Conservation (phyloP, 2,797 vertebrate species). For the Ammospiza maritima region DNA sequence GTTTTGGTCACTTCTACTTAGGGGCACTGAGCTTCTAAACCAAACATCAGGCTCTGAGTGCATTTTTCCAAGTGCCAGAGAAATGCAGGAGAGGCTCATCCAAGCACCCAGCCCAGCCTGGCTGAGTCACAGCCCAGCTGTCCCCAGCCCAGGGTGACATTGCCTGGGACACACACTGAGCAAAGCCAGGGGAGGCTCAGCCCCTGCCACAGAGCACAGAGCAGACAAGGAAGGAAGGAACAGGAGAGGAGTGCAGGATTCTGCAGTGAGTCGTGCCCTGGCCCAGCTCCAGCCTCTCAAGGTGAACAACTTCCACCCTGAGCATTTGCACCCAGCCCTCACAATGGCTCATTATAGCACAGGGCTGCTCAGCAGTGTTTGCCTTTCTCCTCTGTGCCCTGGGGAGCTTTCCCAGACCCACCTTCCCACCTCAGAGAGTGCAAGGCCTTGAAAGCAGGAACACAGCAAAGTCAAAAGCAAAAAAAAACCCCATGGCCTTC, state of each 20-base stretch:
- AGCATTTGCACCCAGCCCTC: not conserved
- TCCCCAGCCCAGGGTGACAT: not conserved
- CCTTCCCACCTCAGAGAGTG: not conserved
- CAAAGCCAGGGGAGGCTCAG: not conserved
- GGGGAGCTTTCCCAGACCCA: constrained; percentile 30
- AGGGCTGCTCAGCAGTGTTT: constrained; percentile 39
- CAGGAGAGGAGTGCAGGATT: not conserved
- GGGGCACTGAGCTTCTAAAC: not conserved
- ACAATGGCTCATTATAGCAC: constrained; percentile 41
- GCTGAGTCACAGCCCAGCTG: not conserved
- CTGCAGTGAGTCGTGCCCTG: not conserved
- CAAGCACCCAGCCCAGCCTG: accelerated
- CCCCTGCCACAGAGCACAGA: not conserved
- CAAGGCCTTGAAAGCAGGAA: constrained; percentile 50
- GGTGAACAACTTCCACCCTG: constrained; percentile 37
- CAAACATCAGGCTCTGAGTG: not conserved
- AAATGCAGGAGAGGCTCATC: not conserved
- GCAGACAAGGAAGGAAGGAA: not conserved
- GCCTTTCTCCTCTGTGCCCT: constrained; percentile 26
- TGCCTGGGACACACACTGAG: not conserved
- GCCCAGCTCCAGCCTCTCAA: constrained; percentile 26
- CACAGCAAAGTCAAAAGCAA: not conserved
- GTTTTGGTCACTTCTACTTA: not conserved
- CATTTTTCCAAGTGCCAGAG: not conserved
- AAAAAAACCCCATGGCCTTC: not conserved